phyloP scores from a whole-genome alignment of 2,797 vertebrate genomes.

The Eurystomus glaucurus region DNA sequence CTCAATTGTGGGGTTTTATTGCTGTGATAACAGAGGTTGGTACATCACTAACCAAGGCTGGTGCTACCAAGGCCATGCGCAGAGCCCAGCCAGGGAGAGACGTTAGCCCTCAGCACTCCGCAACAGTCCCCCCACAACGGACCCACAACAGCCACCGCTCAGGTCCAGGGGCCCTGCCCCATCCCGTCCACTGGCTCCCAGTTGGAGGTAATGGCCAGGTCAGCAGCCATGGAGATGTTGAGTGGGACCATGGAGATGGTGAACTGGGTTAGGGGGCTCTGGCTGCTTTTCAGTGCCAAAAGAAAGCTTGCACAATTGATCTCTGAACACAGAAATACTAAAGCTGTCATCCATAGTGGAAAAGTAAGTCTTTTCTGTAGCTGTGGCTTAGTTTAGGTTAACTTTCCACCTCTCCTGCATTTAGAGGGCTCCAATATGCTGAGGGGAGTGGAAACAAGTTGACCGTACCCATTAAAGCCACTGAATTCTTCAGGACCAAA shows the following conservation, averaged over 20 bases:
- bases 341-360: not conserved
- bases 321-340: not conserved
- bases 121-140: not conserved
- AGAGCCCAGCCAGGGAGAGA: rapidly evolving
- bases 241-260: not conserved
- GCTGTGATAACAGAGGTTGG: not conserved
- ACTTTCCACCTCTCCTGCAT: not conserved
- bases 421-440: not conserved
- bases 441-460: not conserved
- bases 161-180: not conserved
- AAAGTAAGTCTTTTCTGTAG: not conserved
- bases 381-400: not conserved
- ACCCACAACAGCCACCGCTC: rapidly evolving
- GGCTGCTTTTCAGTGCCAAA: not conserved
- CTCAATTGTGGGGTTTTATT: rapidly evolving
- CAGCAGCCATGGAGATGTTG: not conserved
- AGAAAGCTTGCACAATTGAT: not conserved
- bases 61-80: rapidly evolving
- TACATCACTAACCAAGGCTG: not conserved
- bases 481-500: not conserved
- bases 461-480: not conserved
- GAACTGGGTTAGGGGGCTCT: not conserved
- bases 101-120: not conserved
- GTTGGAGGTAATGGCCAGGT: not conserved
- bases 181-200: rapidly evolving